Evolutionary conservation across 2,888 invertebrate genomes (phyloP).

Genomic region (Mesorhabditis spiculigera): DNA sequence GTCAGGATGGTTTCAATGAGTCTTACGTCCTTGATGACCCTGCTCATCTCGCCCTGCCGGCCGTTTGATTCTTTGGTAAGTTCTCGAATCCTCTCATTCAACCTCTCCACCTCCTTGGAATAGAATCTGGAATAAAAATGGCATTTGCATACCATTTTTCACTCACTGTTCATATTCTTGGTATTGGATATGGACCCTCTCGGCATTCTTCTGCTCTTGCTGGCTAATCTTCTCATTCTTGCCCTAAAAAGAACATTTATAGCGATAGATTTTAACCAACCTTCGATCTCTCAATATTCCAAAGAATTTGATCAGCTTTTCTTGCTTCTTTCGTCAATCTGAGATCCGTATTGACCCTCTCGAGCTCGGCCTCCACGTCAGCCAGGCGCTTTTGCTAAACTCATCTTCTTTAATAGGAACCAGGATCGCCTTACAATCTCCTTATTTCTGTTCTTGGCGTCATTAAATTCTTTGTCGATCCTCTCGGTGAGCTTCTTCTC

Average conservation of each 20-base stretch:
- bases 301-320: conserved; percentile 53
- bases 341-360: conserved; percentile 61
- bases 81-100: conserved; percentile 49
- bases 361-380: conserved; percentile 78
- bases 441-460: conserved; percentile 26
- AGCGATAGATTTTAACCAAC: conserved; percentile 8
- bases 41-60: conserved; percentile 37
- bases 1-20: too few relatives aligned
- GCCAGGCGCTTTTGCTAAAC: conserved; percentile 70
- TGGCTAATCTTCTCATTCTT: conserved; percentile 41
- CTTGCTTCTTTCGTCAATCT: conserved; percentile 46
- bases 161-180: conserved; percentile 49
- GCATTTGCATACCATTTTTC: neutral
- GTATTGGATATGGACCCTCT: conserved; percentile 50
- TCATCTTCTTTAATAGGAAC: neutral
- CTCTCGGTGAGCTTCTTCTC: conserved; percentile 33
- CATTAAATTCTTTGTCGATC: conserved; percentile 29
- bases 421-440: conserved; percentile 26
- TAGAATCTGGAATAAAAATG: neutral
- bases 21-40: conserved; percentile 31
- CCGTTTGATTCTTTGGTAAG: conserved; percentile 32
- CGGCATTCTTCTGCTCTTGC: conserved; percentile 45
- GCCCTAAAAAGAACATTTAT: conserved; percentile 14
- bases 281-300: conserved; percentile 34
- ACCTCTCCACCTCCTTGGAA: conserved; percentile 30